These are phyloP conservation scores for Drymodes brunneopygia DNA, from an alignment of 2,113 vertebrate genomes.

Conservation along the genomic window DNA sequence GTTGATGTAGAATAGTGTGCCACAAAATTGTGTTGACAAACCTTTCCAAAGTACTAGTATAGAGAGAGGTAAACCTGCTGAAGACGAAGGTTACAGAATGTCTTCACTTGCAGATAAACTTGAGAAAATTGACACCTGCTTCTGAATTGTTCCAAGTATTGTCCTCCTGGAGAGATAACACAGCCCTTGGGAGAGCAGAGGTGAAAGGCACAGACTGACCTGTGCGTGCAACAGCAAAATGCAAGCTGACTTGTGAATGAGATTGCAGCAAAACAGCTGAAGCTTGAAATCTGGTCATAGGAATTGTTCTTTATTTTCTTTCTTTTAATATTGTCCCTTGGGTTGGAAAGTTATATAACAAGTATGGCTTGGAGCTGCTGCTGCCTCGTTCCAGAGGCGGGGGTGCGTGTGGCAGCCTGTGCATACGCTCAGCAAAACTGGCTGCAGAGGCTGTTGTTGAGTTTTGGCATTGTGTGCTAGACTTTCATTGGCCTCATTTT, in stretches of 20 bases:
- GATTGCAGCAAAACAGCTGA: slow-evolving; percentile 1
- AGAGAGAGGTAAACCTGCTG: background rate
- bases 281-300: slow-evolving; percentile 6
- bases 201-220: background rate
- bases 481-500: background rate
- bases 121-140: background rate
- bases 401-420: background rate
- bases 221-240: background rate
- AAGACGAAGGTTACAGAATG: background rate
- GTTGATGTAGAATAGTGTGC: background rate
- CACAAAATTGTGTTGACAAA: background rate
- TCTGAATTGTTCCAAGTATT: background rate
- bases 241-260: background rate
- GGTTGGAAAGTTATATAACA: background rate
- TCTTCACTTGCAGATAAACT: slow-evolving; percentile 27
- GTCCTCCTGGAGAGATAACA: background rate
- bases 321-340: background rate
- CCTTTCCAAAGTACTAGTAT: background rate
- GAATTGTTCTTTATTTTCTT: background rate
- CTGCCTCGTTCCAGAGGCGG: background rate
- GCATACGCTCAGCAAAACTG: background rate
- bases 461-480: background rate
- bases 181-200: background rate
- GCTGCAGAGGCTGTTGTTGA: background rate
- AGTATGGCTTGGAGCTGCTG: background rate